Evolutionary conservation across 2,888 invertebrate genomes (phyloP), one percentile per base, ranked within the genome.

Genomic region (Luperina testacea): DNA sequence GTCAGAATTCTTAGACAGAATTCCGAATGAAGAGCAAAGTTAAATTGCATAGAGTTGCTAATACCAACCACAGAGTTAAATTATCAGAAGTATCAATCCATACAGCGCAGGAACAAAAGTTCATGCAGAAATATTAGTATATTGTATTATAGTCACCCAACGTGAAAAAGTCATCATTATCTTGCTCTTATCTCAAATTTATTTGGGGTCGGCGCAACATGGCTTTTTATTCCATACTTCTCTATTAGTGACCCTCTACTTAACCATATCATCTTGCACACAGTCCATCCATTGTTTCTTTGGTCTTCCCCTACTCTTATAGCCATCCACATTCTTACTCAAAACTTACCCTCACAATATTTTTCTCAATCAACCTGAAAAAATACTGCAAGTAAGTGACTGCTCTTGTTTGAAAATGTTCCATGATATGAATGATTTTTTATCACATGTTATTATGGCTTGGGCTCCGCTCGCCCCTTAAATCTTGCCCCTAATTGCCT

Each of bases 31-130:
- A 64, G 82, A 65, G 64, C 51, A 79, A 79, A 89, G 79, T 79
- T 87, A 78, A 77, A 89, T 82, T 81, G 79, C 75, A 72, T 42
- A 64, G 72, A 77, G 70, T 71, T 76, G 79, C 80, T 77, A 57
- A 82, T 72, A 51, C 38, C n/a, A 24, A 38, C 32, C 59, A 13
- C 15, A 45, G 6, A 13, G 42, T 6, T 48, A 11, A 1, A 17
- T 3, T 1, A 3, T 53, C 77, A 84, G 76, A 77, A 87, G 76
- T 61, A 24, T 38, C n/a, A 73, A 24, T 51, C 38, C 15, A 32
- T 61, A 17, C 2, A 42, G 24, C 7, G 15, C 4, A 48, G 7
- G n/a, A 32, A 48, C 8, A 51, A 13, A 63, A 9, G 9, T 57
- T 4, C 24, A 24, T 57, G 57, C 0, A 57, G 4, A n/a, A 57